phyloP scores from a whole-genome alignment of 92 coral and sea anemone species.

The Actinostola sp. region DNA sequence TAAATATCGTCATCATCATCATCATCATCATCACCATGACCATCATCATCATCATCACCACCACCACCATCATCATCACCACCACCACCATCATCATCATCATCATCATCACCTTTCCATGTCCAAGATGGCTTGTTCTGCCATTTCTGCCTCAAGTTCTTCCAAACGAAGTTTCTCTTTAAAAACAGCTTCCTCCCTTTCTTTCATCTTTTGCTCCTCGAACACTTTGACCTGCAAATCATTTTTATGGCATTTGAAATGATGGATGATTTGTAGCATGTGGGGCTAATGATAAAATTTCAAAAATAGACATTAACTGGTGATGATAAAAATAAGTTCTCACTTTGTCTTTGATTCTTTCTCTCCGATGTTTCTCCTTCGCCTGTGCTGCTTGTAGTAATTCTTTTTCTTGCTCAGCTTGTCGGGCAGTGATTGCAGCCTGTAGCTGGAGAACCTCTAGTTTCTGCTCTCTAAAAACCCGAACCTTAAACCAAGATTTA shows the following conservation, averaged over 20 bases:
- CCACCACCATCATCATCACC: too few species aligned
- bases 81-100: too few species aligned
- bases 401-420: conserved; percentile 69
- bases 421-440: conserved; percentile 81
- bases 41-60: too few species aligned
- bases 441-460: conserved; percentile 89
- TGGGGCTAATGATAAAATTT: too few species aligned
- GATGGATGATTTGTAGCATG: too few species aligned
- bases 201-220: conserved; percentile 65
- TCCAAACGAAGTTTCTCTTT: conserved; percentile 70
- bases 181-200: conserved; percentile 59
- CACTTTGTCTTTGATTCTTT: conserved; percentile 69
- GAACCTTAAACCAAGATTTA: conserved; percentile 55
- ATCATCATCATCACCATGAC: too few species aligned
- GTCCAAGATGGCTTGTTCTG: conserved; percentile 86
- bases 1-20: too few species aligned
- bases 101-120: conserved; percentile 63
- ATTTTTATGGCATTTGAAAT: not conserved
- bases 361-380: conserved; percentile 76
- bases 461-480: conserved; percentile 87
- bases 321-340: not conserved
- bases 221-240: conserved; percentile 53
- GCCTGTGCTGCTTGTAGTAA: conserved; percentile 66
- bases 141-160: conserved; percentile 73
- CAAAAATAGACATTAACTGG: not conserved